Conservation (phyloP, 2,888 invertebrate species). For the Hemaris fuciformis region DNA sequence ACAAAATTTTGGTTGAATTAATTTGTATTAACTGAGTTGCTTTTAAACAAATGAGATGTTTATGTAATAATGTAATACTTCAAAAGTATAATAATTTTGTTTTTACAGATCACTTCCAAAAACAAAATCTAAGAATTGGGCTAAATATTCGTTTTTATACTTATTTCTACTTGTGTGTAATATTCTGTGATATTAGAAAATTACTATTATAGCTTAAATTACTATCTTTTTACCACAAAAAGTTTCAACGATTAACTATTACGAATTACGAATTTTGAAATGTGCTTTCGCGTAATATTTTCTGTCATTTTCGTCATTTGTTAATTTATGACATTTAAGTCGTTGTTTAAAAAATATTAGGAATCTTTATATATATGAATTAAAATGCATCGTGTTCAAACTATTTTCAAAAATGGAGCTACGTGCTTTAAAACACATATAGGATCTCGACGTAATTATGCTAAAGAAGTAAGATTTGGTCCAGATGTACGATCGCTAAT, state of each 20-base stretch:
- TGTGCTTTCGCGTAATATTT: background rate
- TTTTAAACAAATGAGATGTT: too few species aligned
- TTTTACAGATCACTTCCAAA: too few species aligned
- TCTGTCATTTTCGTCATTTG: constrained; percentile 1
- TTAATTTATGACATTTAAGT: background rate
- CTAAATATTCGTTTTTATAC: too few species aligned
- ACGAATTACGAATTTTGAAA: background rate
- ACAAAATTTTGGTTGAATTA: too few species aligned
- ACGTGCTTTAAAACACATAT: background rate
- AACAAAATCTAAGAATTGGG: too few species aligned
- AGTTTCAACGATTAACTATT: background rate
- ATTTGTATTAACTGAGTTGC: too few species aligned
- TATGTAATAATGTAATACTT: too few species aligned
- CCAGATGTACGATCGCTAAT: constrained; percentile 96
- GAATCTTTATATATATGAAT: background rate
- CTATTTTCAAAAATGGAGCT: background rate
- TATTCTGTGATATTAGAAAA: too few species aligned
- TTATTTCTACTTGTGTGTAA: too few species aligned
- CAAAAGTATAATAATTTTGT: too few species aligned
- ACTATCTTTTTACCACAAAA: background rate
- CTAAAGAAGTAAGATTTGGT: constrained; percentile 98
- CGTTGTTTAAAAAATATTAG: background rate
- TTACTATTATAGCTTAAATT: too few species aligned
- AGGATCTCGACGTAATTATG: constrained; percentile 68
- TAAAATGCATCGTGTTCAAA: background rate